Evolutionary conservation across 1,140 invertebrate species (phyloP).

Genomic region (Trichonephila clavipes): DNA sequence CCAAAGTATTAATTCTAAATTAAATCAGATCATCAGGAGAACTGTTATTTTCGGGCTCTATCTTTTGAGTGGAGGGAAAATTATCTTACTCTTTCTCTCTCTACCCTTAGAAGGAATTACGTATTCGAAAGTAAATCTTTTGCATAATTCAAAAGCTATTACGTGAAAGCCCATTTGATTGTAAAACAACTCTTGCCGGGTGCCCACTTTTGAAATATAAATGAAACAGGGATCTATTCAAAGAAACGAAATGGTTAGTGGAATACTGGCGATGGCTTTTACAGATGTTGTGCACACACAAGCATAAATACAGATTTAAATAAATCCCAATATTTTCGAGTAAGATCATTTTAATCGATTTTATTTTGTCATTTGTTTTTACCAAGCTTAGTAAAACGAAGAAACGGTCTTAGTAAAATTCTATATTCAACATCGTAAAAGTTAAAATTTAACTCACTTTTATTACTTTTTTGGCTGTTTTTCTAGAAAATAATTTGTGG

Average conservation of each 20-base stretch:
- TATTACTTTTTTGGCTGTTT: too few relatives aligned
- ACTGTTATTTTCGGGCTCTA: conserved; percentile 30
- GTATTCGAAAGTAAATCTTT: conserved; percentile 53
- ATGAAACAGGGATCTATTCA: conserved; percentile 26
- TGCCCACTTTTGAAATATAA: conserved; percentile 67
- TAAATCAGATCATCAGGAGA: conserved; percentile 54
- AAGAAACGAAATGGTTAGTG: background rate
- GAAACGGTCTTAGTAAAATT: too few relatives aligned
- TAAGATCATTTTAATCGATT: too few relatives aligned
- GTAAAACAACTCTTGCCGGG: conserved; percentile 50
- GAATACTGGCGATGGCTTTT: background rate
- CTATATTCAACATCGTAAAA: too few relatives aligned
- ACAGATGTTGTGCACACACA: background rate
- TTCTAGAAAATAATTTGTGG: too few relatives aligned
- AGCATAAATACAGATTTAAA: background rate
- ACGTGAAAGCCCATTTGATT: conserved; percentile 64
- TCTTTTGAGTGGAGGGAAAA: conserved; percentile 7
- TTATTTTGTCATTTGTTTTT: too few relatives aligned
- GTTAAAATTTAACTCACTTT: too few relatives aligned
- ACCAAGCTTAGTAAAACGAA: too few relatives aligned
- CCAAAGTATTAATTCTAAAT: conserved; percentile 62
- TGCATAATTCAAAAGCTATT: conserved; percentile 72
- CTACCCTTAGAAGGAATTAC: background rate
- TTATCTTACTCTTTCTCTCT: background rate
- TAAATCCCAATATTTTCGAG: too few relatives aligned